These are phyloP conservation scores for Tanaodytes sp. DNA, from an alignment of 2,888 invertebrate genomes.

Conservation along the genomic window DNA sequence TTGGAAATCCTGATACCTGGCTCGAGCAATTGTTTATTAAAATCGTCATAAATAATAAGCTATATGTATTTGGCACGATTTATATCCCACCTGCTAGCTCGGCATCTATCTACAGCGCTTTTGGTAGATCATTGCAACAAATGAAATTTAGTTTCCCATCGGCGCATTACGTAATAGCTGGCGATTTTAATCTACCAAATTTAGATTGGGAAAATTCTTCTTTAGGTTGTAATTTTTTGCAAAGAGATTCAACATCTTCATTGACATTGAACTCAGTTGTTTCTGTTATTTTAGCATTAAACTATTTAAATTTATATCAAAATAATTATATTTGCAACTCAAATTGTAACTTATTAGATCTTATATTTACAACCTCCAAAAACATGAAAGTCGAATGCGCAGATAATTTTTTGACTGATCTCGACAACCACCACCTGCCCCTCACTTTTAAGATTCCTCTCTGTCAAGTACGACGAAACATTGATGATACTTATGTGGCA, in stretches of 20 bases:
- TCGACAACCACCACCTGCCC: background rate
- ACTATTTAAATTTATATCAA: background rate
- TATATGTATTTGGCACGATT: background rate
- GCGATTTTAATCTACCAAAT: background rate
- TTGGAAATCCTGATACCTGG: background rate
- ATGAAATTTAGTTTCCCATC: background rate
- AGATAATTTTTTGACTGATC: background rate
- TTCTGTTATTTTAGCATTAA: background rate
- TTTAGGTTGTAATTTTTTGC: background rate
- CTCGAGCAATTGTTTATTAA: too few species aligned
- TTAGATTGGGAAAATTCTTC: background rate
- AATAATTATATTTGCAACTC: background rate
- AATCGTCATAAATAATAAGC: too few species aligned
- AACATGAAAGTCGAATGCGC: background rate
- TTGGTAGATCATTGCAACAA: background rate
- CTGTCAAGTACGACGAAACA: too few species aligned
- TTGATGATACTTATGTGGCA: too few species aligned
- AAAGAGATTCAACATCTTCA: background rate
- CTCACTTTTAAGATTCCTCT: background rate
- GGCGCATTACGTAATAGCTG: background rate
- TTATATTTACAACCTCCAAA: background rate
- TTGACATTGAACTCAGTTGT: background rate
- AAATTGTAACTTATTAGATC: background rate
- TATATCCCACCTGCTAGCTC: background rate
- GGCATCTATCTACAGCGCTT: background rate